Evolutionary conservation across 2,113 vertebrate species (phyloP).

Genomic region (Austrofundulus limnaeus): DNA sequence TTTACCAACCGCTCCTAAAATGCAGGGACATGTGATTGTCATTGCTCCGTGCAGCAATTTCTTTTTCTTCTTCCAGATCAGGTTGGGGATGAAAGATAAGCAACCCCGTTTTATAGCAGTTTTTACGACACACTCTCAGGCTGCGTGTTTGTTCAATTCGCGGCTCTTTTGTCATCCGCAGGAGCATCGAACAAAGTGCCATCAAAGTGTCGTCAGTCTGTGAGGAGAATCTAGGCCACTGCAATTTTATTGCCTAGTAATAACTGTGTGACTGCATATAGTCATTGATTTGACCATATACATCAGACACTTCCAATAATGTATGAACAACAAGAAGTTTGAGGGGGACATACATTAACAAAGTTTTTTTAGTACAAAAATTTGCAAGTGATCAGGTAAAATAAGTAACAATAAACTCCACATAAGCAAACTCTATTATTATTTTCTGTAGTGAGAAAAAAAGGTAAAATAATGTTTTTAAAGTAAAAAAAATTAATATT

Average conservation of each 20-base stretch:
- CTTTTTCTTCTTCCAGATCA: not conserved
- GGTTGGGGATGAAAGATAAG: not conserved
- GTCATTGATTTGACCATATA: not conserved
- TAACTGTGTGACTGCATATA: not conserved
- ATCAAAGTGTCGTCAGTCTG: not conserved
- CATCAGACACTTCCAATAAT: not conserved
- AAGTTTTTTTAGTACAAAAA: not conserved
- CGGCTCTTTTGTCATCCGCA: not conserved
- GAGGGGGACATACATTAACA: not conserved
- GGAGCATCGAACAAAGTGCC: not conserved
- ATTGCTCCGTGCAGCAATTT: not conserved
- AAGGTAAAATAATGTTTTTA: not conserved
- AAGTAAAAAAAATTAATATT: too few relatives aligned
- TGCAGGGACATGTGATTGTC: not conserved
- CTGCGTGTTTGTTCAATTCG: not conserved
- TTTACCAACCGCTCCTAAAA: not conserved
- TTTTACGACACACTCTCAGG: not conserved
- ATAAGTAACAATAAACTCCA: too few relatives aligned
- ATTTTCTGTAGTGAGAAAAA: not conserved
- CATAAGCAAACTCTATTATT: too few relatives aligned
- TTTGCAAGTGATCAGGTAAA: too few relatives aligned
- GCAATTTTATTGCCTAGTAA: not conserved
- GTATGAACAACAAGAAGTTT: not conserved
- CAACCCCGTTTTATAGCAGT: not conserved
- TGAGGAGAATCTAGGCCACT: conserved; percentile 12